A percentile compares a stretch with the other conserved stretches of the same genome.
Evolutionary conservation across 1,140 invertebrate species (phyloP).

Genomic region (Zelostemma sp.): DNA sequence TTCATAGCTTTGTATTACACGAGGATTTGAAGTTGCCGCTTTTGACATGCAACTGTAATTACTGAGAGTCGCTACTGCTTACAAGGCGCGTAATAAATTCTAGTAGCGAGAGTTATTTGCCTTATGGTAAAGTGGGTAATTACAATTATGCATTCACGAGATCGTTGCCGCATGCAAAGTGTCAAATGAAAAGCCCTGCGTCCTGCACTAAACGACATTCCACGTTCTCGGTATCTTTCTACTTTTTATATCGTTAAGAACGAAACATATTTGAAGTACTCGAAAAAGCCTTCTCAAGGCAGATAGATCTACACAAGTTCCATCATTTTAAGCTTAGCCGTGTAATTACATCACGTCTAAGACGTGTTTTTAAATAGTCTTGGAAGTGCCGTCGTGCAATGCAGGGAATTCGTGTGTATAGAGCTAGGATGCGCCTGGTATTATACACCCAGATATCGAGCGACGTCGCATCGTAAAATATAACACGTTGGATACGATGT

Average conservation of each 20-base stretch:
- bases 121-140: not conserved
- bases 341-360: too few relatives aligned
- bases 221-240: not conserved
- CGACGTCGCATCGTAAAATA: constrained; percentile 14
- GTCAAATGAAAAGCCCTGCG: constrained; percentile 1
- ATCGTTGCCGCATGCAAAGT: not conserved
- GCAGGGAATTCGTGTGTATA: not conserved
- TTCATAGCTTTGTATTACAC: not conserved
- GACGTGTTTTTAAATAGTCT: too few relatives aligned
- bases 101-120: constrained; percentile 1
- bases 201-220: not conserved
- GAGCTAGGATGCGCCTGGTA: too few relatives aligned
- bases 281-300: too few relatives aligned
- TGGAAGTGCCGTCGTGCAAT: not conserved
- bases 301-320: too few relatives aligned
- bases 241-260: not conserved
- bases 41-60: constrained; percentile 4
- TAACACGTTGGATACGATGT: constrained; percentile 9
- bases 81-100: not conserved
- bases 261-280: too few relatives aligned
- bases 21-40: not conserved
- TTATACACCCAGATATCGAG: constrained; percentile 13
- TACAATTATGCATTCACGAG: constrained; percentile 4
- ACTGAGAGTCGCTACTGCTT: not conserved
- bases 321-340: too few relatives aligned